Evolutionary conservation across 2,797 vertebrate genomes (phyloP).

Genomic region (Coregonus suidteri): DNA sequence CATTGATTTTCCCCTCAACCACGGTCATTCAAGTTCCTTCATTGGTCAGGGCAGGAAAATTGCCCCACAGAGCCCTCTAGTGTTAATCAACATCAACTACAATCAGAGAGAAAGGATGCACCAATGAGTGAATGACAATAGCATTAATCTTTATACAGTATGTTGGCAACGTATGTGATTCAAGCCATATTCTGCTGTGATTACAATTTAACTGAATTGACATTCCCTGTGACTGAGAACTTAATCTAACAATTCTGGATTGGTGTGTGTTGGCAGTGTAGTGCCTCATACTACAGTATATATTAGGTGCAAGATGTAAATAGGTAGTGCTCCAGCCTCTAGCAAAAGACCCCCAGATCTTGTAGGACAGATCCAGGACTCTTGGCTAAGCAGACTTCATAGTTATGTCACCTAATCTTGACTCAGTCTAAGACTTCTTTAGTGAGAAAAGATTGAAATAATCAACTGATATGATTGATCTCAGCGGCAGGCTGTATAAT

Average conservation of each 20-base stretch:
- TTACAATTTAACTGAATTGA: slow-evolving; percentile 10
- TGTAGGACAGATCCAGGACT: not conserved
- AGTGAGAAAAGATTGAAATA: not conserved
- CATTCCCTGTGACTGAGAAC: slow-evolving; percentile 10
- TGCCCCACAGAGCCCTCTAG: not conserved
- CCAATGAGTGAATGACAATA: not conserved
- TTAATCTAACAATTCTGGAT: not conserved
- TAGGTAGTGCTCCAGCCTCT: slow-evolving; percentile 38
- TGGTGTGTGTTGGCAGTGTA: slow-evolving; percentile 21
- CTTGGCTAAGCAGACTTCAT: not conserved
- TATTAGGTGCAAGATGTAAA: slow-evolving; percentile 29
- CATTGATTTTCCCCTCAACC: not conserved
- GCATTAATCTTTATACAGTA: not conserved
- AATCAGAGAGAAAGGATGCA: not conserved
- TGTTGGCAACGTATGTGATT: not conserved
- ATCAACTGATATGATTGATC: not conserved
- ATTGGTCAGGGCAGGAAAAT: not conserved
- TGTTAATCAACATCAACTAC: not conserved
- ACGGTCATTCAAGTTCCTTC: slow-evolving; percentile 4
- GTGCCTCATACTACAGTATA: slow-evolving; percentile 17
- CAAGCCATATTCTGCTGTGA: not conserved
- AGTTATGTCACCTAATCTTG: not conserved
- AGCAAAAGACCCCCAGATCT: slow-evolving; percentile 38
- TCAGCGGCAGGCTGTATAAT: not conserved
- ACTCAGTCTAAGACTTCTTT: slow-evolving; percentile 28